Percentiles rank a stretch among this genome's conserved stretches.
phyloP scores from a whole-genome alignment of 2,113 vertebrate genomes.

The Lipophrys pholis region DNA sequence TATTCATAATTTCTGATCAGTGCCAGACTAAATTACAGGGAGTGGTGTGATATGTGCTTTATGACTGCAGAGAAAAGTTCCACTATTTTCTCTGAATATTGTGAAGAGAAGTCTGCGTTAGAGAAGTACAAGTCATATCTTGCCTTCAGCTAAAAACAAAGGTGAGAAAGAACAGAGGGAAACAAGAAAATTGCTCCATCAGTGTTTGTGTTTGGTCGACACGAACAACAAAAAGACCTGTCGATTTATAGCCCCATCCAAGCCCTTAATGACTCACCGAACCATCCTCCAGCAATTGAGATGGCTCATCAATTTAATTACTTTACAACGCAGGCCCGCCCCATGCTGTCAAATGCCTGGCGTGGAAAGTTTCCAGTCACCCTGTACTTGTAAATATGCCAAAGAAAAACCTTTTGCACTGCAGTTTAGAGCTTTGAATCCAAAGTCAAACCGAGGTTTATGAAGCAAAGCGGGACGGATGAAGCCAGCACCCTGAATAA shows the following conservation, averaged over 20 bases:
- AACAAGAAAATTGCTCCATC: conserved; percentile 20
- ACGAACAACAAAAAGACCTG: conserved; percentile 55
- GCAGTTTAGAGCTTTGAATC: conserved; percentile 13
- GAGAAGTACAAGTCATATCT: background rate
- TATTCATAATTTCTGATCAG: conserved; percentile 19
- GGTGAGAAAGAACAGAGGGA: background rate
- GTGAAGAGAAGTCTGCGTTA: background rate
- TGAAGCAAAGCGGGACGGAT: conserved; percentile 1
- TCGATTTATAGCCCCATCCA: conserved; percentile 65
- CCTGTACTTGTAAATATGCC: conserved; percentile 53
- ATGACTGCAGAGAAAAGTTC: background rate
- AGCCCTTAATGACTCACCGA: conserved; percentile 66
- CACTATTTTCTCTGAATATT: background rate
- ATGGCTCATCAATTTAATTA: conserved; percentile 77
- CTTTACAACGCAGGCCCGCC: conserved; percentile 60
- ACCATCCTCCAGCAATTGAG: conserved; percentile 62
- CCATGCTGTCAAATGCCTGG: conserved; percentile 57
- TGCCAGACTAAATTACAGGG: background rate
- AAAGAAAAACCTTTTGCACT: conserved; percentile 27
- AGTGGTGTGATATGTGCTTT: background rate
- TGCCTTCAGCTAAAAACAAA: background rate
- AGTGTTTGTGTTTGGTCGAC: conserved; percentile 55
- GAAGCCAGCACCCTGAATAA: background rate
- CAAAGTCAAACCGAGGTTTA: conserved; percentile 35
- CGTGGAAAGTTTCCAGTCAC: conserved; percentile 40